A percentile compares a stretch with the other conserved stretches of the same genome.
Conservation (phyloP, 2,113 vertebrate species). For the Mystacornis crossleyi region DNA sequence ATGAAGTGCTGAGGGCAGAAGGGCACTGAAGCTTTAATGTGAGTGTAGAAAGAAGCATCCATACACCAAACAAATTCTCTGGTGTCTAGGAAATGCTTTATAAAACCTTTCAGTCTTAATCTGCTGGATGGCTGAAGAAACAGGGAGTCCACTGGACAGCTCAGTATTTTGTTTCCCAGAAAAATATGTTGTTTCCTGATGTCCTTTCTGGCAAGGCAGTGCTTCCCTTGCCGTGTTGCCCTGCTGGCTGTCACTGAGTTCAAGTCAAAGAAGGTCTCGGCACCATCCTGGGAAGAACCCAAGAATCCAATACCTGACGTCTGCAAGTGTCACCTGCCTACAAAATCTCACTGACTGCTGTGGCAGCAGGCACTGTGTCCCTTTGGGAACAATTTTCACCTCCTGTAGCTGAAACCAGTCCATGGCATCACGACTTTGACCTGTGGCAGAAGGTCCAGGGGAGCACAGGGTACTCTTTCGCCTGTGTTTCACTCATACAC, state of each 20-base stretch:
- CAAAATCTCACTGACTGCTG: neutral
- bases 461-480: neutral
- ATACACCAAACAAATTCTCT: neutral
- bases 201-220: neutral
- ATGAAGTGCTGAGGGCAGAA: neutral
- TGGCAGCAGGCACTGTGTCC: neutral
- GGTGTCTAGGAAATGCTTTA: neutral
- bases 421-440: fast-evolving
- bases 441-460: fast-evolving
- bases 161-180: neutral
- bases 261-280: neutral
- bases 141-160: neutral
- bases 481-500: neutral
- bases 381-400: neutral
- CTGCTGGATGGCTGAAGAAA: neutral
- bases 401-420: neutral
- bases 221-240: neutral
- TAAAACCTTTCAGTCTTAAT: neutral
- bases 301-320: neutral
- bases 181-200: neutral
- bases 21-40: neutral
- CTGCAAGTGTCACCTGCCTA: neutral
- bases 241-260: neutral
- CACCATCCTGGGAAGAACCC: neutral
- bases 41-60: neutral